Evolutionary conservation across 2,797 vertebrate species (phyloP).

Genomic region (Molossus alvarezi): DNA sequence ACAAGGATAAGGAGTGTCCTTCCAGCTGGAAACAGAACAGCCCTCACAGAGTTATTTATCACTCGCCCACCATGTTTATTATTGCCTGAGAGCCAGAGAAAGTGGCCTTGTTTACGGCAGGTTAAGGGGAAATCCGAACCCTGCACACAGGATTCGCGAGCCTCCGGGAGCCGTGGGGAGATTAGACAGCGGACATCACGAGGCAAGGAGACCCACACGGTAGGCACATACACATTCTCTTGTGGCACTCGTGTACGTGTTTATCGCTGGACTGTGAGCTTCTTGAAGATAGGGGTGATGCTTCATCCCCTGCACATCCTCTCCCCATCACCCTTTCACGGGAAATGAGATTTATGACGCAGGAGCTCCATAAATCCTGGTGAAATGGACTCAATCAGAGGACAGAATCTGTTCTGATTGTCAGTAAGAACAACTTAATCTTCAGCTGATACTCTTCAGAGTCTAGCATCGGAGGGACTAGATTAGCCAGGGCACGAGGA

Average conservation of each 20-base stretch:
- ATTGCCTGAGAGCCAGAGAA: conserved; percentile 74
- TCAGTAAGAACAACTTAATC: neutral
- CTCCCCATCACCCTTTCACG: neutral
- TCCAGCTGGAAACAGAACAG: conserved; percentile 68
- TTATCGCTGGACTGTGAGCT: neutral
- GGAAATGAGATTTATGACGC: conserved; percentile 47
- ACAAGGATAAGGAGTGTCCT: conserved; percentile 67
- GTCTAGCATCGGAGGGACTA: neutral
- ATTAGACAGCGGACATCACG: neutral
- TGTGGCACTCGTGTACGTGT: neutral
- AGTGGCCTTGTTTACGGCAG: conserved; percentile 56
- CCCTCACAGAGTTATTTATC: conserved; percentile 70
- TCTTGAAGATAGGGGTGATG: neutral
- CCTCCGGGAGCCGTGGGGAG: neutral
- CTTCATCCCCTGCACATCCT: neutral
- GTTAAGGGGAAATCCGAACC: conserved; percentile 44
- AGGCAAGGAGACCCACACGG: neutral
- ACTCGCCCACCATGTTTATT: neutral
- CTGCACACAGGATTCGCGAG: neutral
- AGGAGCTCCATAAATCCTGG: conserved; percentile 42
- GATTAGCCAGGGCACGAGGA: neutral
- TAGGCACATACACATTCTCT: neutral
- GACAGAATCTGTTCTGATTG: conserved; percentile 27
- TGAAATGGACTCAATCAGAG: conserved; percentile 40
- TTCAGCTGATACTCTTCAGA: neutral